A percentile compares a stretch with the other conserved stretches of the same genome.
Evolutionary conservation across 2,888 invertebrate genomes (phyloP).

Genomic region (Cantharis rustica): DNA sequence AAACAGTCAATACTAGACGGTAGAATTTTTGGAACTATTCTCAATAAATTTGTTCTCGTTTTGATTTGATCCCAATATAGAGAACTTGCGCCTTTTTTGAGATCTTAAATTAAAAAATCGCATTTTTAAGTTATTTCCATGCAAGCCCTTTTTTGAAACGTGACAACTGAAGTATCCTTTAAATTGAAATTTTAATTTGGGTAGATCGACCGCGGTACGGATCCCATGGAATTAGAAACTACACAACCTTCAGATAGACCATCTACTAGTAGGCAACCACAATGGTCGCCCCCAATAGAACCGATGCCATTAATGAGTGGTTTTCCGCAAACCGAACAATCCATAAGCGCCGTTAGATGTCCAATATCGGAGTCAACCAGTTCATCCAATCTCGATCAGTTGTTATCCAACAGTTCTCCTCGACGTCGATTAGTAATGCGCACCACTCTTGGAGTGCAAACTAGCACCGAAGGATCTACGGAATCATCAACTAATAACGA

Average conservation of each 20-base stretch:
- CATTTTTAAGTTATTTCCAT: too few species aligned
- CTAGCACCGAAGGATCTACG: conserved; percentile 10
- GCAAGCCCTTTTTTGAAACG: too few species aligned
- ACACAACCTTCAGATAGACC: conserved; percentile 34
- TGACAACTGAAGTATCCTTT: too few species aligned
- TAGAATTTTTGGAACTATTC: too few species aligned
- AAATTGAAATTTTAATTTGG: conserved; percentile 28
- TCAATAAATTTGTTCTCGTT: too few species aligned
- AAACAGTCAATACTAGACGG: too few species aligned
- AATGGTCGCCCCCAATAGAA: neutral
- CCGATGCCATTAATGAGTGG: conserved; percentile 12
- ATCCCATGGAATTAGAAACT: conserved; percentile 68
- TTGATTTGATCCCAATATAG: too few species aligned
- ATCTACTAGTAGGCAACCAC: conserved; percentile 5
- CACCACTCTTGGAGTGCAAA: conserved; percentile 19
- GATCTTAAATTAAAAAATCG: too few species aligned
- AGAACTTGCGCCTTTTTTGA: too few species aligned
- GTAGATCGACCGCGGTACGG: conserved; percentile 72
- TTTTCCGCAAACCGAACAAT: neutral
- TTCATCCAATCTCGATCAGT: conserved; percentile 46
- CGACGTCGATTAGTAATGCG: conserved; percentile 13
- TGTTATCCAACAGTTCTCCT: conserved; percentile 26
- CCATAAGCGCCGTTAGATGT: neutral
- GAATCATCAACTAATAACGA: conserved; percentile 3
- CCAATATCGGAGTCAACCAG: conserved; percentile 15